phyloP scores from a whole-genome alignment of 23 tunicate genomes.

The Ciona savignyi region DNA sequence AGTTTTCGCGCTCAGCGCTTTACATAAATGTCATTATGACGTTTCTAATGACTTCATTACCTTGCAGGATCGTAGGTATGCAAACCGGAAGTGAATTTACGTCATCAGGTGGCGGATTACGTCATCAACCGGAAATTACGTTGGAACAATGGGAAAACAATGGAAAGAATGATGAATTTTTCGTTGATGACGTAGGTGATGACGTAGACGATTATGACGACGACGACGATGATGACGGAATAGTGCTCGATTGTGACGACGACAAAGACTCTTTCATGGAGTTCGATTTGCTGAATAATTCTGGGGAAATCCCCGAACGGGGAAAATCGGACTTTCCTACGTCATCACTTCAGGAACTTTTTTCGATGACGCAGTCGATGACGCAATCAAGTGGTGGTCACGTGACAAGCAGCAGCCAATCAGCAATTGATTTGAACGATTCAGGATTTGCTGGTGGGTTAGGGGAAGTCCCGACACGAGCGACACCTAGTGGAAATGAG shows the following conservation, averaged over 20 bases:
- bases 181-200: conserved; percentile 8
- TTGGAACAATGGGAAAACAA: not conserved
- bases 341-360: not conserved
- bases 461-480: not conserved
- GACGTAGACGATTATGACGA: conserved; percentile 14
- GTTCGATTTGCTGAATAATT: conserved; percentile 9
- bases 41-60: not conserved
- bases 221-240: conserved; percentile 32
- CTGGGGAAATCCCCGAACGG: not conserved
- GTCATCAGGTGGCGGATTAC: not conserved
- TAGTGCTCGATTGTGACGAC: conserved; percentile 30
- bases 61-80: not conserved
- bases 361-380: not conserved
- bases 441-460: not conserved
- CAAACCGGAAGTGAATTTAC: not conserved
- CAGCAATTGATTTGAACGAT: not conserved
- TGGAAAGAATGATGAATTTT: not conserved
- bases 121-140: not conserved
- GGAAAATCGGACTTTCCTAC: not conserved
- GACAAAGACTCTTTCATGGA: conserved; percentile 23
- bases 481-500: not conserved
- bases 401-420: not conserved
- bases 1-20: too few relatives aligned
- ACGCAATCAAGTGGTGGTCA: not conserved
- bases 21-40: too few relatives aligned